Evolutionary conservation across 2,797 vertebrate species (phyloP), one percentile per base, ranked within the genome.

Genomic region (Parauchenoglanis punctatus): DNA sequence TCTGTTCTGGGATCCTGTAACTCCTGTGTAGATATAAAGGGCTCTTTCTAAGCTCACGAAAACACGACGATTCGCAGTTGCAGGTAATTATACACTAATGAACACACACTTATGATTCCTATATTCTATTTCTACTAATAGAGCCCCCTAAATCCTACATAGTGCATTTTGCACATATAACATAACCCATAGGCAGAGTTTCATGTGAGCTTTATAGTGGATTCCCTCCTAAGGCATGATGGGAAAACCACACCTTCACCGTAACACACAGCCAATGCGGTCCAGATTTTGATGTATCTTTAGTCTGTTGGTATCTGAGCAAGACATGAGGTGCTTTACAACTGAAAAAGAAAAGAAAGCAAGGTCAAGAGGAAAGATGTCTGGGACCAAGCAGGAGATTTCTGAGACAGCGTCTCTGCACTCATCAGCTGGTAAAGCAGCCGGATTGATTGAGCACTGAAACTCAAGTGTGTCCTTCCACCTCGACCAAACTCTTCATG

Each of bases 341-440:
- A n/a, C 58, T 11, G 15, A 59, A 46, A 25, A 40, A 49, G 40
- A 31, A 72, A 54, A 18, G 12, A 75, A 31, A n/a, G 10, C 10
- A 59, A 23, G 17, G n/a, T 40, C 18, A 35, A 59, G 54, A 49
- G 17, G 12, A 77, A 54, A 0, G 12, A 31, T 7, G 46, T 44
- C 68, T 72, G 40, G 23, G 52, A 12, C 4, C 6, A 25, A 75
- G 8, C 1, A 91, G 89, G 87, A 90, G 91, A 93, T 90, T 85
- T 80, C 90, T 87, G 78, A 89, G 90, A 90, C 92, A 93, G 94
- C 92, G 93, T 94, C 93, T 94, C 84, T 78, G 86, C 90, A 88
- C 89, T 94, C 90, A 93, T 94, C 93, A 93, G 86, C 40, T 67
- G 35, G 11, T 92, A 91, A 92, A 90, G 89, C 88, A 87, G 63